A percentile compares a stretch with the other conserved stretches of the same genome.
Evolutionary conservation across 2,113 vertebrate species (phyloP).

Genomic region (Mormyrus iriodes): DNA sequence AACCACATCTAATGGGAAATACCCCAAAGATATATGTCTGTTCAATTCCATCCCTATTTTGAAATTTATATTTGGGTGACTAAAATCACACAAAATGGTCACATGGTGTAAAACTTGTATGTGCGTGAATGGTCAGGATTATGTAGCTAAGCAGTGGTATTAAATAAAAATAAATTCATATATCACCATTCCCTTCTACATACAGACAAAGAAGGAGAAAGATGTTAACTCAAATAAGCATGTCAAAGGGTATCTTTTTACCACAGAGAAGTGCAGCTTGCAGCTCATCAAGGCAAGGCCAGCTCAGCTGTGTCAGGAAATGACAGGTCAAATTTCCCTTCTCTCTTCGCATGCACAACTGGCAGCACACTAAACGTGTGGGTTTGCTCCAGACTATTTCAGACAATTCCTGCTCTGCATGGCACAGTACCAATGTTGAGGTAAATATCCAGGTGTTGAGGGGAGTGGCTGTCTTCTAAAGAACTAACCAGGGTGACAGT

Average conservation of each 20-base stretch:
- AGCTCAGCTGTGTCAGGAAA: background rate
- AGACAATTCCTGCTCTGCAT: background rate
- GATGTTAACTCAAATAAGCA: background rate
- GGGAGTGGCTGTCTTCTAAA: background rate
- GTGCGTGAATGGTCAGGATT: background rate
- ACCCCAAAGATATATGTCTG: background rate
- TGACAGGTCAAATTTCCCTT: background rate
- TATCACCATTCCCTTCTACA: background rate
- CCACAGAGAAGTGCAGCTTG: background rate
- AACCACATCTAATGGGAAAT: background rate
- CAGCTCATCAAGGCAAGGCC: background rate
- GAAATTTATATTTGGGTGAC: background rate
- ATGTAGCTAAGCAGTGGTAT: background rate
- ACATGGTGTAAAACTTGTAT: background rate
- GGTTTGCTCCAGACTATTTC: background rate
- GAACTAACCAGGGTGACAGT: background rate
- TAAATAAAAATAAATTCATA: background rate
- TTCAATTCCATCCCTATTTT: background rate
- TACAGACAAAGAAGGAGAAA: background rate
- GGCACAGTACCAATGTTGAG: background rate
- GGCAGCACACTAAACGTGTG: background rate
- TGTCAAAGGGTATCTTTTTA: constrained; percentile 1
- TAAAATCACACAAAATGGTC: background rate
- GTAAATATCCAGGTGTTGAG: background rate
- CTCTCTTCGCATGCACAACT: background rate